A percentile compares a stretch with the other conserved stretches of the same genome.
phyloP scores from a whole-genome alignment of 2,113 vertebrate genomes.

The Porphyrio hochstetteri region DNA sequence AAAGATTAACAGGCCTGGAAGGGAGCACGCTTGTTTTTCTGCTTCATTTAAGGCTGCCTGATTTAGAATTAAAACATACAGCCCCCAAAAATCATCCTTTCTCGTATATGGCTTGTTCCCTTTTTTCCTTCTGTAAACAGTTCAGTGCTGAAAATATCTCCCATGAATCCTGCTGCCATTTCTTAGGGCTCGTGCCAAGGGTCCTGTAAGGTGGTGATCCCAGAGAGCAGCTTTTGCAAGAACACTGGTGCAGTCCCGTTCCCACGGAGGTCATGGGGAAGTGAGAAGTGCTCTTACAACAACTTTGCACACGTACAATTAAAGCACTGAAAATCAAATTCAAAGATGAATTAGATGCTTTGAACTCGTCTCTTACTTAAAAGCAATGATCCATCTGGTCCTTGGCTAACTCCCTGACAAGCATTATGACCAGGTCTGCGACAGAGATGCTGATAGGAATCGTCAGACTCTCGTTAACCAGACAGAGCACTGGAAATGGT shows the following conservation, averaged over 20 bases:
- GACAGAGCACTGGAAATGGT: background rate
- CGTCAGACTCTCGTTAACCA: background rate
- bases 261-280: background rate
- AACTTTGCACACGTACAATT: background rate
- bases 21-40: background rate
- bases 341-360: background rate
- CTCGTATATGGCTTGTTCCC: background rate
- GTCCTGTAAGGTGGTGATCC: background rate
- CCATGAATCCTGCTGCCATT: background rate
- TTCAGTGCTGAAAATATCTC: background rate
- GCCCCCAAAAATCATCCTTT: background rate
- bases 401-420: background rate
- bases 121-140: background rate
- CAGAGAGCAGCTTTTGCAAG: background rate
- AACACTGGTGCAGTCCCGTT: rapidly evolving
- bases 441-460: background rate
- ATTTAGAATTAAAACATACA: background rate
- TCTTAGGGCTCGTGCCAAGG: background rate
- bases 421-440: background rate
- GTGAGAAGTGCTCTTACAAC: background rate
- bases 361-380: background rate
- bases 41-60: background rate
- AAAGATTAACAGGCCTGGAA: background rate
- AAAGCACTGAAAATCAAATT: background rate
- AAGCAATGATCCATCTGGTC: background rate